Conservation (phyloP, 1,140 invertebrate species). For the Pectinophora gossypiella region DNA sequence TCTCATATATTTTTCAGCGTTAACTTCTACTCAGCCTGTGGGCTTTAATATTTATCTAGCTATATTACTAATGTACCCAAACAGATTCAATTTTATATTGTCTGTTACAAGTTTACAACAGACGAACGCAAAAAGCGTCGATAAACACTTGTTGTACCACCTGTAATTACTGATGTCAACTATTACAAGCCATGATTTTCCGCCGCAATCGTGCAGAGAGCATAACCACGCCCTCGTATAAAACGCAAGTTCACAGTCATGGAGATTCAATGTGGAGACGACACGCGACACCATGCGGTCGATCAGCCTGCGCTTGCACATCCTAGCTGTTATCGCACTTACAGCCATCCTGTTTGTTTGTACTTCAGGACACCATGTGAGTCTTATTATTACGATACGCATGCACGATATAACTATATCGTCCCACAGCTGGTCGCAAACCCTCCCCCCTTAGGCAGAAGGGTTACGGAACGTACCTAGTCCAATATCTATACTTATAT, state of each 20-base stretch:
- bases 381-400: slow-evolving; percentile 10
- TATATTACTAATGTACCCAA: too few species aligned
- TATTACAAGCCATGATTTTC: slow-evolving; percentile 48
- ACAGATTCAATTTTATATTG: too few species aligned
- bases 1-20: too few species aligned
- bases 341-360: slow-evolving; percentile 20
- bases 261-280: slow-evolving; percentile 36
- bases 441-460: too few species aligned
- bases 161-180: slow-evolving; percentile 15
- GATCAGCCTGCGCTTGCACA: slow-evolving; percentile 7
- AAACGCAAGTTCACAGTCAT: slow-evolving; percentile 67
- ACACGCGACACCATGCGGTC: slow-evolving; percentile 35
- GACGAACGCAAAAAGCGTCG: not conserved
- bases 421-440: too few species aligned
- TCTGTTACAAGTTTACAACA: too few species aligned
- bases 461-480: too few species aligned
- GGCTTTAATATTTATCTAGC: too few species aligned
- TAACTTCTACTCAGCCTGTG: too few species aligned
- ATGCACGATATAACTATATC: too few species aligned
- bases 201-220: slow-evolving; percentile 26
- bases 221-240: slow-evolving; percentile 59
- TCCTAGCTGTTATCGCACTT: slow-evolving; percentile 18
- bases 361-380: slow-evolving; percentile 22
- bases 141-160: not conserved
- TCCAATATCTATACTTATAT: too few species aligned